These are phyloP conservation scores for Sinohyriopsis cumingii DNA, from an alignment of 2,888 invertebrate genomes.

Conservation along the genomic window DNA sequence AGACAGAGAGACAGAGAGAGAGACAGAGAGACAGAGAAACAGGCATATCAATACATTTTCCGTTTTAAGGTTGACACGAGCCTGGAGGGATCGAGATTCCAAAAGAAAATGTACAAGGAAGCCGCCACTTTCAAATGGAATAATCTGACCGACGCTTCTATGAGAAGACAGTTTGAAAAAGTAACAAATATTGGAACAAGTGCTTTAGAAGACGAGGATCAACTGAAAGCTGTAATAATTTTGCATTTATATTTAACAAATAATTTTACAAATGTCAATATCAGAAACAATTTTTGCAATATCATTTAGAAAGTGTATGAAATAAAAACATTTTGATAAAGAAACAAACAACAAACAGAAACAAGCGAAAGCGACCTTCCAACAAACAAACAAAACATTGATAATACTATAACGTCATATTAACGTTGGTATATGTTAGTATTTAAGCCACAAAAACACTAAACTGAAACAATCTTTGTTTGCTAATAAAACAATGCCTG, in stretches of 20 bases:
- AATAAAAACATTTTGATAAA: not conserved
- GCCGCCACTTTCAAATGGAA: slow-evolving; percentile 85
- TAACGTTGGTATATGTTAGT: too few species aligned
- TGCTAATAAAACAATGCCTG: too few species aligned
- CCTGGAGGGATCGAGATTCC: slow-evolving; percentile 74
- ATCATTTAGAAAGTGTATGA: not conserved
- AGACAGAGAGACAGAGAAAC: too few species aligned
- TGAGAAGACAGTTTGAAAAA: slow-evolving; percentile 84
- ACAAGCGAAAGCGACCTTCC: too few species aligned
- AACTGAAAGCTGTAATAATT: slow-evolving; percentile 43
- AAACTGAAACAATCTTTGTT: too few species aligned
- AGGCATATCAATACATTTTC: not conserved
- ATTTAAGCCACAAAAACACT: too few species aligned
- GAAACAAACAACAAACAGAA: too few species aligned
- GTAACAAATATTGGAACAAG: slow-evolving; percentile 82
- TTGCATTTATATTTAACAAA: not conserved
- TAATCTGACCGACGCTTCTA: slow-evolving; percentile 79
- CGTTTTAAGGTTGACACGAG: slow-evolving; percentile 50
- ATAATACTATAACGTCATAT: too few species aligned
- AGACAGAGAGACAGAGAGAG: too few species aligned
- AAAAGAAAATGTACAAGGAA: slow-evolving; percentile 83
- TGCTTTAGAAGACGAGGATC: slow-evolving; percentile 76
- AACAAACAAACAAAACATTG: too few species aligned
- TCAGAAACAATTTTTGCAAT: not conserved
- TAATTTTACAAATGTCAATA: too few species aligned